phyloP scores from a whole-genome alignment of 2,113 vertebrate genomes.

The Ptyas mucosa region DNA sequence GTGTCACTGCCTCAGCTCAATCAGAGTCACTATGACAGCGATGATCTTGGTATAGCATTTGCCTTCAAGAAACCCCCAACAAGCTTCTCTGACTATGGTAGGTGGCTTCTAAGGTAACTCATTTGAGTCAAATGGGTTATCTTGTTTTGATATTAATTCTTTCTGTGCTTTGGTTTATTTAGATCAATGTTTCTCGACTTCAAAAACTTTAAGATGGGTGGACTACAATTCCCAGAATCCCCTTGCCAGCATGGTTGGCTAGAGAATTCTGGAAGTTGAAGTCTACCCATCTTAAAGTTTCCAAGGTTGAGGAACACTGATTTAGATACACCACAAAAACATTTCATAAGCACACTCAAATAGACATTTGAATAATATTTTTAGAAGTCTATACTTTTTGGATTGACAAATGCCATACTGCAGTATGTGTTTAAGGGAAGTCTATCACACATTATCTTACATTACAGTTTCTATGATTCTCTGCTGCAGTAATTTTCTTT shows the following conservation, averaged over 20 bases:
- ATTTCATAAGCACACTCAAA: not conserved
- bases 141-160: not conserved
- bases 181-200: not conserved
- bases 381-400: not conserved
- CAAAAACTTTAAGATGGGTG: not conserved
- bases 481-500: not conserved
- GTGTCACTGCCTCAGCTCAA: conserved; percentile 88
- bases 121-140: not conserved
- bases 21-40: conserved; percentile 62
- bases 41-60: conserved; percentile 67
- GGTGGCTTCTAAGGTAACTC: conserved; percentile 44
- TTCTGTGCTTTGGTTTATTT: conserved; percentile 2
- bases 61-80: conserved; percentile 75
- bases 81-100: conserved; percentile 82
- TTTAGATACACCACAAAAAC: not conserved
- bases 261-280: not conserved
- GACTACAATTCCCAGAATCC: not conserved
- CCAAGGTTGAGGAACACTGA: not conserved
- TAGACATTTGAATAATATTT: not conserved
- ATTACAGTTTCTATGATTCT: not conserved
- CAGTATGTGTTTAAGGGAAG: not conserved
- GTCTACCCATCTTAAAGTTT: not conserved
- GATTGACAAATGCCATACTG: not conserved
- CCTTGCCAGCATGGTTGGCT: not conserved
- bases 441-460: not conserved